A percentile compares a stretch with the other conserved stretches of the same genome.
These are phyloP conservation scores for Vesta saturnalis DNA, from an alignment of 2,888 invertebrate species.

Conservation along the genomic window DNA sequence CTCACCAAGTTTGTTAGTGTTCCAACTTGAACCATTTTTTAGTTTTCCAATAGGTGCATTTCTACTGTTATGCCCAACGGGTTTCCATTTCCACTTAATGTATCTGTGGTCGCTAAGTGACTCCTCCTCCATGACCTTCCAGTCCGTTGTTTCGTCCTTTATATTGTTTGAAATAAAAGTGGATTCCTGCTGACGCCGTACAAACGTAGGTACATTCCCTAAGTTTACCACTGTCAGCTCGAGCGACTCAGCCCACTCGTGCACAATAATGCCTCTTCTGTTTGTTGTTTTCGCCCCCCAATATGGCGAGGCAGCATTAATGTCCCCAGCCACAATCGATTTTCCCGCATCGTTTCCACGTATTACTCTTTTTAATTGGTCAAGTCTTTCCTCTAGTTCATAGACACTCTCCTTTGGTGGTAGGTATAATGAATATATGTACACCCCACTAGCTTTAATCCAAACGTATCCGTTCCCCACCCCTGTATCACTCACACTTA, in stretches of 20 bases:
- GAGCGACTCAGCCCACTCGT: neutral
- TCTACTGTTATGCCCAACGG: neutral
- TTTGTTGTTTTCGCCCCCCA: neutral
- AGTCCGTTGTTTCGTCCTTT: neutral
- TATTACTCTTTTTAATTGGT: neutral
- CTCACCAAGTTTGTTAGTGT: neutral
- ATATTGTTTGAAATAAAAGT: neutral
- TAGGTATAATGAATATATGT: neutral
- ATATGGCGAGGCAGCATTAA: neutral
- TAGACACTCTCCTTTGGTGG: neutral
- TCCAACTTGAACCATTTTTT: neutral
- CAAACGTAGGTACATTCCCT: neutral
- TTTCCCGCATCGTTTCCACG: no score
- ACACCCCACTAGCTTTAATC: neutral
- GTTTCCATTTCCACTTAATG: neutral
- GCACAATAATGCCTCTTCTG: neutral
- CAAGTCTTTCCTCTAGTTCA: neutral
- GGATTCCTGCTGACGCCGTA: neutral
- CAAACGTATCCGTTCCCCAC: neutral
- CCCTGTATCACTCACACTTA: neutral
- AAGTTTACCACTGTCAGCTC: neutral
- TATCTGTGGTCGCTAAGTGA: neutral
- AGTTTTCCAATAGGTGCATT: neutral
- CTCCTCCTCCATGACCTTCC: neutral
- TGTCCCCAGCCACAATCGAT: neutral